These are phyloP conservation scores for Zele albiditarsus DNA, from an alignment of 2,888 invertebrate species.

Conservation along the genomic window DNA sequence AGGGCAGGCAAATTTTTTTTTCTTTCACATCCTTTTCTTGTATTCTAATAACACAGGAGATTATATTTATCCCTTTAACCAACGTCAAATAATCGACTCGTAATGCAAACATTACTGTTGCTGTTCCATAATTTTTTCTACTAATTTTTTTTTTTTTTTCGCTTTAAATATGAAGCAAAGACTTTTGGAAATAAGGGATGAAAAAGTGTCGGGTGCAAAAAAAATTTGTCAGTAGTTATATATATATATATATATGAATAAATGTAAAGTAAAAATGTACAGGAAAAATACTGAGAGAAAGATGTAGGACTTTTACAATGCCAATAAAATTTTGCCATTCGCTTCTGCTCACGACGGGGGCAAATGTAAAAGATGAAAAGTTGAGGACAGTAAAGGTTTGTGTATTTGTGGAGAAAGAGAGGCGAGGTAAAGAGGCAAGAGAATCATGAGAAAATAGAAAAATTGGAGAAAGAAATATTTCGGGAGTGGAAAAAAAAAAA, in stretches of 20 bases:
- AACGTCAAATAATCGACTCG: background rate
- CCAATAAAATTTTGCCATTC: conserved; percentile 46
- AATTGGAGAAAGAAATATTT: conserved; percentile 16
- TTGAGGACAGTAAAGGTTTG: background rate
- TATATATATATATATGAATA: background rate
- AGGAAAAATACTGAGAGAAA: background rate
- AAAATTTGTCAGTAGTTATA: background rate
- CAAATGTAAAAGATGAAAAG: background rate
- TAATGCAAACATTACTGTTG: background rate
- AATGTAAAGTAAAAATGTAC: background rate
- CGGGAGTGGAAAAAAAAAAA: conserved; percentile 22
- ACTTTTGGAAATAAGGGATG: background rate
- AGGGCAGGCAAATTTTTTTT: background rate
- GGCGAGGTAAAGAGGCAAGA: too few relatives aligned
- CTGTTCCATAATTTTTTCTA: background rate
- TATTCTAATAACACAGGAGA: background rate
- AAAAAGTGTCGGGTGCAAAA: background rate
- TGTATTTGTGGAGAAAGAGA: too few relatives aligned
- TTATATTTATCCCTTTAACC: background rate
- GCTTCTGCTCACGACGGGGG: conserved; percentile 23
- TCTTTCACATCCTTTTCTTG: background rate
- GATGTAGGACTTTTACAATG: conserved; percentile 42
- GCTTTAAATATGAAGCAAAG: background rate
- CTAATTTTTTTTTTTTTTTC: background rate
- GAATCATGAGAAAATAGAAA: background rate